These are phyloP conservation scores for Chloropsis hardwickii DNA, from an alignment of 2,113 vertebrate species.

Conservation along the genomic window DNA sequence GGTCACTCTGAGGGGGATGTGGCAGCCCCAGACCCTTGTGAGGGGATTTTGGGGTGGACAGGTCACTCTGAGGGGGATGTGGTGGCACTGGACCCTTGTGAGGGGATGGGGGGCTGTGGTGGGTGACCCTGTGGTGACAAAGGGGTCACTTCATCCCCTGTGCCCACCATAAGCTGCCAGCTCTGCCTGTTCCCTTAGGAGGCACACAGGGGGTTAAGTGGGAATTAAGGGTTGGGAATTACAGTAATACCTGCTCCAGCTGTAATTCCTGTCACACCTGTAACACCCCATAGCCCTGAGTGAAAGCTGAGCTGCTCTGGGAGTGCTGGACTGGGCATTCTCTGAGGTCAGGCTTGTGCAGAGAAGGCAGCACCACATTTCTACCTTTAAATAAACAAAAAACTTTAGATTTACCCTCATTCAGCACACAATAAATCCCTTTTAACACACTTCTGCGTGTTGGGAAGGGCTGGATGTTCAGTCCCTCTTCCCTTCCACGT, in stretches of 20 bases:
- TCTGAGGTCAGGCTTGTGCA: background rate
- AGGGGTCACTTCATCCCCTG: background rate
- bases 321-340: background rate
- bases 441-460: background rate
- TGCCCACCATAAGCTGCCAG: background rate
- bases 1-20: background rate
- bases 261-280: background rate
- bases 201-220: background rate
- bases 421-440: background rate
- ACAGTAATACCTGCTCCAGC: background rate
- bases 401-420: background rate
- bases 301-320: background rate
- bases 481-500: background rate
- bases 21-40: background rate
- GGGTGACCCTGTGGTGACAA: background rate
- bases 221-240: background rate
- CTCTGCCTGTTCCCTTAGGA: background rate
- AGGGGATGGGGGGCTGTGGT: background rate
- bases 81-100: background rate
- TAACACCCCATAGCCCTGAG: background rate
- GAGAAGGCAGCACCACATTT: background rate
- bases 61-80: background rate
- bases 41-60: background rate
- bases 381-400: background rate
- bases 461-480: background rate